A percentile compares a stretch with the other conserved stretches of the same genome.
Conservation (phyloP, 2,113 vertebrate genomes). For the Caracal caracal region DNA sequence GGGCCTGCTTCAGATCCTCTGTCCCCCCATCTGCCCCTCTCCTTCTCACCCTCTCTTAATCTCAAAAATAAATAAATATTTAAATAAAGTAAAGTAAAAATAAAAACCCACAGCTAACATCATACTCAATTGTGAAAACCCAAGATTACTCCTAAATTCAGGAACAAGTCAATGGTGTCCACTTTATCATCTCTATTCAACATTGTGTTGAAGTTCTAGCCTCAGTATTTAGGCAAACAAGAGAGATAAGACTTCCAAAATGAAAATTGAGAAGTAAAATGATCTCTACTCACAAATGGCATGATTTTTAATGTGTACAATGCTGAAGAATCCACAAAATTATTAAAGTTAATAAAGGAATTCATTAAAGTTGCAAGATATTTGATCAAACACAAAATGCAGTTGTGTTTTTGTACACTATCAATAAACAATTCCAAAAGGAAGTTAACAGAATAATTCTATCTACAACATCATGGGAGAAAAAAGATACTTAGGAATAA, state of each 20-base stretch:
- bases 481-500: neutral
- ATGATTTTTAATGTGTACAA: neutral
- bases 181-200: neutral
- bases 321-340: neutral
- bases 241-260: neutral
- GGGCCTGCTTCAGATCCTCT: no score
- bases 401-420: neutral
- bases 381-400: neutral
- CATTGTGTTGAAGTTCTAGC: neutral
- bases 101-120: neutral
- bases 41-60: no score
- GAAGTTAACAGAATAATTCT: neutral
- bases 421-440: neutral
- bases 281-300: neutral
- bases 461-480: neutral
- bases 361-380: neutral
- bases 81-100: neutral
- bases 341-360: neutral
- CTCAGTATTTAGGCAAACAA: neutral
- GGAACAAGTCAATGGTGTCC: neutral
- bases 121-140: neutral
- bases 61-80: no score
- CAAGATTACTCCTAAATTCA: neutral
- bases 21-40: no score
- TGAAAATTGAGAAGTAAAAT: neutral